Evolutionary conservation across 2,113 vertebrate species (phyloP).

Genomic region (Fulica atra): DNA sequence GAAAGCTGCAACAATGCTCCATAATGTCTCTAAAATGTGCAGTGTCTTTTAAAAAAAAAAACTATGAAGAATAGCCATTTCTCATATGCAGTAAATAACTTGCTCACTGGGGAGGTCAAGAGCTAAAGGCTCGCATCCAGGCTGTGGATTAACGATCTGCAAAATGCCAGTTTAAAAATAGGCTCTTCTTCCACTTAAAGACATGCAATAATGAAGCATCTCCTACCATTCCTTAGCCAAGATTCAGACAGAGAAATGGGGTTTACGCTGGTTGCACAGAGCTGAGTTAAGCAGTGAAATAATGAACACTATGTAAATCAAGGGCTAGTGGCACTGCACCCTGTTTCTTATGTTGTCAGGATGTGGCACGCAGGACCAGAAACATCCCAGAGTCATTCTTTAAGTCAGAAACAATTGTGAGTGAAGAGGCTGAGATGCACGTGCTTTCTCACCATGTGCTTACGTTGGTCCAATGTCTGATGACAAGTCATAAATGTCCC

Average conservation of each 20-base stretch:
- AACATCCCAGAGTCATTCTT: neutral
- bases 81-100: slow-evolving; percentile 55
- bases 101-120: slow-evolving; percentile 47
- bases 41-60: neutral
- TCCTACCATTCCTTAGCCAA: slow-evolving; percentile 45
- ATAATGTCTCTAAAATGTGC: neutral
- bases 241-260: slow-evolving; percentile 50
- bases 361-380: neutral
- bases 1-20: slow-evolving; percentile 7
- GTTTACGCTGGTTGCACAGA: neutral
- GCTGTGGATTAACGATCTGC: slow-evolving; percentile 67
- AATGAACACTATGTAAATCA: slow-evolving; percentile 58
- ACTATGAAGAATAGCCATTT: slow-evolving; percentile 19
- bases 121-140: slow-evolving; percentile 47
- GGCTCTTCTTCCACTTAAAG: slow-evolving; percentile 21
- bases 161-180: slow-evolving; percentile 53
- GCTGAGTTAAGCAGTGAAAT: slow-evolving; percentile 52
- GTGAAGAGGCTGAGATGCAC: neutral
- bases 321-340: neutral
- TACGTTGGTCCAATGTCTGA: neutral
- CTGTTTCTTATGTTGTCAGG: neutral
- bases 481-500: neutral
- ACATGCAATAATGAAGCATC: slow-evolving; percentile 44
- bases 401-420: neutral
- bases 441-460: neutral